Percentiles rank a stretch among this genome's conserved stretches.
These are phyloP conservation scores for Xanthorhoe designata DNA, from an alignment of 2,888 invertebrate genomes.

Conservation along the genomic window DNA sequence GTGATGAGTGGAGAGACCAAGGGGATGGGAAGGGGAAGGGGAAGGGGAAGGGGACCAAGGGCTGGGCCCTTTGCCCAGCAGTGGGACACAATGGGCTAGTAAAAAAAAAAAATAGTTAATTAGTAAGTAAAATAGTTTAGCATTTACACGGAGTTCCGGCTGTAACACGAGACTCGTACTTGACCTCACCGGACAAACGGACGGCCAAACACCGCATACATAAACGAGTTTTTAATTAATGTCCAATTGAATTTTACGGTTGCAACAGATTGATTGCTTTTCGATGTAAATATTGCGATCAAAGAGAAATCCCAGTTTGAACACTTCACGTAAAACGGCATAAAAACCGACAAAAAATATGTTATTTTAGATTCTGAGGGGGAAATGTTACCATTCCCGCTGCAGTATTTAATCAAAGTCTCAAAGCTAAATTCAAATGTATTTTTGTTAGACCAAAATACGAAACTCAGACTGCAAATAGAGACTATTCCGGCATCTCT, in stretches of 20 bases:
- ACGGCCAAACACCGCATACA: conserved; percentile 49
- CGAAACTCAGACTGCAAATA: not conserved
- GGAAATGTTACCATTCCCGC: not conserved
- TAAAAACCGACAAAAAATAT: not conserved
- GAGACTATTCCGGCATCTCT: not conserved
- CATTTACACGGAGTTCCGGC: too few species aligned
- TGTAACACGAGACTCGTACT: conserved; percentile 8
- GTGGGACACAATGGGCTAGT: too few species aligned
- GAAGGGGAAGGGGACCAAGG: too few species aligned
- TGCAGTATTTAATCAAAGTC: not conserved
- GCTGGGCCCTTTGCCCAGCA: too few species aligned
- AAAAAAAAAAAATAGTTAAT: too few species aligned
- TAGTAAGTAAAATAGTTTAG: too few species aligned
- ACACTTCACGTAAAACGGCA: not conserved
- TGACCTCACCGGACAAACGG: conserved; percentile 38
- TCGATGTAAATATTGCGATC: conserved; percentile 6
- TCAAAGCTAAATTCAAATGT: not conserved
- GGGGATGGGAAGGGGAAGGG: too few species aligned
- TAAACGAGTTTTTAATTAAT: conserved; percentile 56
- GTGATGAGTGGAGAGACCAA: too few species aligned
- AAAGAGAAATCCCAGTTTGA: not conserved
- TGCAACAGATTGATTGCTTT: conserved; percentile 33
- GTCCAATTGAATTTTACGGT: conserved; percentile 50
- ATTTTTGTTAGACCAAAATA: not conserved
- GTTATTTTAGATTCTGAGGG: not conserved